Evolutionary conservation across 1,140 invertebrate genomes (phyloP), one percentile per base, ranked within the genome.

Genomic region (Drosophila ananassae): DNA sequence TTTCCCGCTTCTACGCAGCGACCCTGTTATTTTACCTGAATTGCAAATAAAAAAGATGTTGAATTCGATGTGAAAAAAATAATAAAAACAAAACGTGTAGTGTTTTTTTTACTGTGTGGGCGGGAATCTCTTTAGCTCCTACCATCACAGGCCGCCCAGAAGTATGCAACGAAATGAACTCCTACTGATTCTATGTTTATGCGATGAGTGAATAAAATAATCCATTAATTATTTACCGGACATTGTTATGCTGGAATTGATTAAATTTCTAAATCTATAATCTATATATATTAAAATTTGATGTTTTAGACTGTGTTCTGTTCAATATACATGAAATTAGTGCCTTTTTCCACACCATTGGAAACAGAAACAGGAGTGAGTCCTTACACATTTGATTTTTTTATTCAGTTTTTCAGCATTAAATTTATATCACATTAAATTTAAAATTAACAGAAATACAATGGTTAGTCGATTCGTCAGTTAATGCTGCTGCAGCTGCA

Each of bases 401-500:
- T 87, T 79, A 73, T 87, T 82, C 62, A 56, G 55, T 74, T 79
- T 85, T 47, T 22, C 44, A 47, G 44, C 44, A 47, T 47, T 89
- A 87, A 71, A 83, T 89, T 79, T 87, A 87, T 87, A 87, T 87
- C 83, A 87, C 83, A 87, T 87, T 89, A 89, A 89, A 89, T 58
- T 78, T 78, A 84, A 89, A 77, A 90, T 90, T 90, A 89, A 90
- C 68, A 78, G 80, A 79, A 59, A 79, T 84, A 90, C 81, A 90
- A 85, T 81, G 69, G 47, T 67, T 71, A 87, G 57, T 62, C 73
- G 82, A 84, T 79, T 74, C 66, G 61, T 84, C 81, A 75, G 67
- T 84, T 63, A 63, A 55, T 64, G 46, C 53, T 67, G 61, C 41
- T 59, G 51, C 73, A 44, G 32, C 52, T 39, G 53, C 72, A 44